Evolutionary conservation across 2,888 invertebrate species (phyloP).

Genomic region (Spilarctia lutea): DNA sequence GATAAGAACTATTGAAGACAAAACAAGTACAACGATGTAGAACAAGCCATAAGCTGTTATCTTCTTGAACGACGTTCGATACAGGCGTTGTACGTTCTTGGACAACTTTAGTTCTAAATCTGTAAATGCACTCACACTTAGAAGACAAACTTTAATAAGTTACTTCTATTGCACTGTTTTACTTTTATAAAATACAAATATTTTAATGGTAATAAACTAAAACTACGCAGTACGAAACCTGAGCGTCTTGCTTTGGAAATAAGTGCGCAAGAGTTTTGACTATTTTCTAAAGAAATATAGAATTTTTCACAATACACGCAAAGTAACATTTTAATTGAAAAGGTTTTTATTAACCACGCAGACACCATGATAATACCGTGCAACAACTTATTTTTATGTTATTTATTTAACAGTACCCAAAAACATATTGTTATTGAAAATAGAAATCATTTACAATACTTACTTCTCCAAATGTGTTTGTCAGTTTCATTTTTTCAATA

Average conservation of each 20-base stretch:
- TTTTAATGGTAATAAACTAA: no score
- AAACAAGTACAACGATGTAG: slow-evolving; percentile 25
- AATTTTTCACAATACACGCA: slow-evolving; percentile 21
- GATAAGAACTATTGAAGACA: background rate
- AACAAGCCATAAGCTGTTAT: slow-evolving; percentile 28
- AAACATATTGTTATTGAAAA: background rate
- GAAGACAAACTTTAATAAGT: no score
- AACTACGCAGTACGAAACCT: slow-evolving; percentile 13
- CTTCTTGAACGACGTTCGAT: slow-evolving; percentile 26
- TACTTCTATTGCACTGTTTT: no score
- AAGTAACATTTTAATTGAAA: slow-evolving; percentile 6
- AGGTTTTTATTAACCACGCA: slow-evolving; percentile 18
- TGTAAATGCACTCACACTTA: slow-evolving; percentile 13
- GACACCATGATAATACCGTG: background rate
- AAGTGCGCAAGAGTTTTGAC: slow-evolving; percentile 24
- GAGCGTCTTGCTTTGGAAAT: slow-evolving; percentile 14
- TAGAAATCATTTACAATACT: background rate
- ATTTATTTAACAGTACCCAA: background rate
- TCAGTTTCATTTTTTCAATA: background rate
- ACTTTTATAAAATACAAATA: no score
- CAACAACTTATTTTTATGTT: background rate
- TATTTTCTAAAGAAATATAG: slow-evolving; percentile 22
- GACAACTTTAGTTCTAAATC: slow-evolving; percentile 25
- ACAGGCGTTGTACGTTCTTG: slow-evolving; percentile 41
- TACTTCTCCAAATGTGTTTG: background rate